phyloP scores from a whole-genome alignment of 2,888 invertebrate genomes.

The Drosophila affinis region DNA sequence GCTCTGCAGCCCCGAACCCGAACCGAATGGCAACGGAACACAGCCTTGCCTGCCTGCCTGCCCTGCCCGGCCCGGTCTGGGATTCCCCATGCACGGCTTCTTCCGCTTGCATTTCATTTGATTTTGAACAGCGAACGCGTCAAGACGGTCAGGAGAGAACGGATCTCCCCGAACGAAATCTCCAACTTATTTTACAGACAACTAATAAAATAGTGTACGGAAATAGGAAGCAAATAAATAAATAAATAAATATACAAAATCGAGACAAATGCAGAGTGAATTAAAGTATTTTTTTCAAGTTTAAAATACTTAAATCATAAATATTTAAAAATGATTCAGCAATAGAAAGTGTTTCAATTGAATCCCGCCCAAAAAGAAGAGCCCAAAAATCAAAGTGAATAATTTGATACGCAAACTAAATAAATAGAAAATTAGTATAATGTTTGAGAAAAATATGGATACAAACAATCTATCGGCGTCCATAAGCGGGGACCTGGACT shows the following conservation, averaged over 20 bases:
- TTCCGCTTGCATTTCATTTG: slow-evolving; percentile 68
- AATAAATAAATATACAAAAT: background rate
- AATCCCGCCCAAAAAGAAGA: background rate
- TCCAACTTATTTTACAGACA: background rate
- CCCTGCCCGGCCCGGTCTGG: background rate
- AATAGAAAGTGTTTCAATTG: background rate
- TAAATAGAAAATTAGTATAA: slow-evolving; percentile 41
- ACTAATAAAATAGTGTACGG: background rate
- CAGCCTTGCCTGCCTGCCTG: slow-evolving; percentile 38
- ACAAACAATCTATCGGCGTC: slow-evolving; percentile 80
- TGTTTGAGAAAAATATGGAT: slow-evolving; percentile 83
- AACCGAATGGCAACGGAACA: slow-evolving; percentile 58
- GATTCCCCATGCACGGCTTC: slow-evolving; percentile 42
- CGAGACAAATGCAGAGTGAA: background rate
- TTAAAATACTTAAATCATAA: background rate
- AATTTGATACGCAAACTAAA: too few species aligned
- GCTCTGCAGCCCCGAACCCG: slow-evolving; percentile 21
- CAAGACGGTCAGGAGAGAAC: slow-evolving; percentile 46
- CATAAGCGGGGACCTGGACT: slow-evolving; percentile 82
- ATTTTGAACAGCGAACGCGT: slow-evolving; percentile 71
- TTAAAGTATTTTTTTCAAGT: background rate
- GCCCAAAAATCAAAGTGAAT: background rate
- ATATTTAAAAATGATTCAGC: background rate
- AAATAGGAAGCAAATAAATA: too few species aligned
- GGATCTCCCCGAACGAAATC: slow-evolving; percentile 1